Percentiles rank a stretch among this genome's conserved stretches.
These are phyloP conservation scores for Nysson spinosus DNA, from an alignment of 2,888 invertebrate species.

Conservation along the genomic window DNA sequence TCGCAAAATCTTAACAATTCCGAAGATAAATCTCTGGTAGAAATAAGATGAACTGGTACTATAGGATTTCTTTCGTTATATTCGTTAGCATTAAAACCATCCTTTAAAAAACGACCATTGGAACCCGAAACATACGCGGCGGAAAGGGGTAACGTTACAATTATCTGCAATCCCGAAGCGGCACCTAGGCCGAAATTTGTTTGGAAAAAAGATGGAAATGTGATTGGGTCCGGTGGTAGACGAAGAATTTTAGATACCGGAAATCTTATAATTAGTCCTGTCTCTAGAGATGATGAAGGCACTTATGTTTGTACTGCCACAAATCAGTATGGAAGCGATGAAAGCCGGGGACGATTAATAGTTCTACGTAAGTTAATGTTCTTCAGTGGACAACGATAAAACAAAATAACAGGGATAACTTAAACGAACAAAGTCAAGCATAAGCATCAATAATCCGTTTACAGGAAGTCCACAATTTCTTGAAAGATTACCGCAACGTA, in stretches of 20 bases:
- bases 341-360: constrained; percentile 89
- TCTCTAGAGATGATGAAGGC: constrained; percentile 92
- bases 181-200: constrained; percentile 92
- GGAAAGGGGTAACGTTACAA: constrained; percentile 93
- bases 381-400: too few relatives aligned
- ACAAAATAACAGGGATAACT: too few relatives aligned
- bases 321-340: constrained; percentile 92
- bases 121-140: constrained; percentile 95
- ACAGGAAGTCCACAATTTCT: constrained; percentile 87
- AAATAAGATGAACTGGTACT: too few relatives aligned
- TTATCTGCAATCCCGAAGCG: constrained; percentile 95
- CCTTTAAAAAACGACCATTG: constrained; percentile 92
- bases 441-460: too few relatives aligned
- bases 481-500: constrained; percentile 83
- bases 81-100: constrained; percentile 87
- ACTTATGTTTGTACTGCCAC: constrained; percentile 91
- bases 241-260: constrained; percentile 90
- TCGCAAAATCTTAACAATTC: too few relatives aligned
- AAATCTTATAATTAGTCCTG: constrained; percentile 90
- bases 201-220: constrained; percentile 93
- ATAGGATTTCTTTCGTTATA: too few relatives aligned
- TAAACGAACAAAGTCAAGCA: too few relatives aligned
- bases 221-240: constrained; percentile 88
- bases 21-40: too few relatives aligned
- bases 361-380: constrained; percentile 83